Evolutionary conservation across 2,888 invertebrate genomes (phyloP).

Genomic region (Slavum lentiscoides): DNA sequence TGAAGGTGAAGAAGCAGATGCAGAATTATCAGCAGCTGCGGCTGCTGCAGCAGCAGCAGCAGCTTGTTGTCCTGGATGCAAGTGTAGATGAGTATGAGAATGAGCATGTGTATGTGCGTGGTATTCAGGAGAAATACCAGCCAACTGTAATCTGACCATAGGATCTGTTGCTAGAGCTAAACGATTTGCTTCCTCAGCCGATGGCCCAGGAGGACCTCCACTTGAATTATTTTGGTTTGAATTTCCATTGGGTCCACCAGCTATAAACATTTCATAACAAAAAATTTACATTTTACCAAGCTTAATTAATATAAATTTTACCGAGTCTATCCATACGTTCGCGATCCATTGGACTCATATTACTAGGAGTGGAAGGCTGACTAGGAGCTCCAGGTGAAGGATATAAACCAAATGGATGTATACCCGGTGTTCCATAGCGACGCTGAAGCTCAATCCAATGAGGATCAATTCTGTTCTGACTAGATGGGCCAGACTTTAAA

Average conservation of each 20-base stretch:
- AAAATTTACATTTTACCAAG: background rate
- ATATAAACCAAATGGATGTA: constrained; percentile 74
- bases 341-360: constrained; percentile 81
- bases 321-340: constrained; percentile 84
- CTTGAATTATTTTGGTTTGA: constrained; percentile 42
- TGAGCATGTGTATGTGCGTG: constrained; percentile 92
- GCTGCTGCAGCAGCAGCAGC: constrained; percentile 67
- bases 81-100: constrained; percentile 88
- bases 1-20: constrained; percentile 59
- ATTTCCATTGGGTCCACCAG: constrained; percentile 37
- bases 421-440: constrained; percentile 66
- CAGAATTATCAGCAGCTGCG: constrained; percentile 59
- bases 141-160: constrained; percentile 91
- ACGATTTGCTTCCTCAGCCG: constrained; percentile 69
- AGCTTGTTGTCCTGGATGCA: constrained; percentile 77
- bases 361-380: constrained; percentile 65
- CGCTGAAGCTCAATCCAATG: constrained; percentile 88
- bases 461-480: constrained; percentile 60
- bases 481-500: constrained; percentile 71
- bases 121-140: constrained; percentile 84
- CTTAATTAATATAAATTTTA: constrained; percentile 58
- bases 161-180: constrained; percentile 86
- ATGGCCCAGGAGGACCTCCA: constrained; percentile 36
- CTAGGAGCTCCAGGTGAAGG: constrained; percentile 58
- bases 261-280: constrained; percentile 1